These are phyloP conservation scores for Temnothorax curvispinosus DNA, from an alignment of 1,140 invertebrate species.

Conservation along the genomic window DNA sequence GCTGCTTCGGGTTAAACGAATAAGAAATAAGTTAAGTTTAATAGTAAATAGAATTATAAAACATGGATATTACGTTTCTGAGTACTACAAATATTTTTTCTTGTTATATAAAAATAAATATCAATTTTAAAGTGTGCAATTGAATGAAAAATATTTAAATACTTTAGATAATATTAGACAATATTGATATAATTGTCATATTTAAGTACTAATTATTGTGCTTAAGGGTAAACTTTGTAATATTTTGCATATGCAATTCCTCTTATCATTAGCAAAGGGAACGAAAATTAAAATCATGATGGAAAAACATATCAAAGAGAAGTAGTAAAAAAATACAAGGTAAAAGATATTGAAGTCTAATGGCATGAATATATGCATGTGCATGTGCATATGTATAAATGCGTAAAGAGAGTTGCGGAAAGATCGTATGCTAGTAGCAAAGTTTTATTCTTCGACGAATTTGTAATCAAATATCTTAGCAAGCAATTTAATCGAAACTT, in stretches of 20 bases:
- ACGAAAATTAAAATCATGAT: not conserved
- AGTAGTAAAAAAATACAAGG: not conserved
- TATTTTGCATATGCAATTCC: slow-evolving; percentile 11
- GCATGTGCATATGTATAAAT: not conserved
- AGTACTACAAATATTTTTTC: slow-evolving; percentile 5
- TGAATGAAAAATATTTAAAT: slow-evolving; percentile 2
- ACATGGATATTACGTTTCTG: not conserved
- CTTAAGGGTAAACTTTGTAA: not conserved
- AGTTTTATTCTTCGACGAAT: slow-evolving; percentile 34
- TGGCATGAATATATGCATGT: slow-evolving; percentile 17
- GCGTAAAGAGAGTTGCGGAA: not conserved
- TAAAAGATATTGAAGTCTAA: slow-evolving; percentile 1
- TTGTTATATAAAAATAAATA: not conserved
- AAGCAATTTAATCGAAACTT: slow-evolving; percentile 15
- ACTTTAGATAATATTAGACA: not conserved
- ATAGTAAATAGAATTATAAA: slow-evolving; percentile 1
- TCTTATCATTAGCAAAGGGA: slow-evolving; percentile 11
- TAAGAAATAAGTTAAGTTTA: slow-evolving; percentile 23
- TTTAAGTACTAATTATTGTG: not conserved
- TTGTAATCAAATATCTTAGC: slow-evolving; percentile 26
- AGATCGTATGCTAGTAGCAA: slow-evolving; percentile 29
- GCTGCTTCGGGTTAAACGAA: slow-evolving; percentile 37
- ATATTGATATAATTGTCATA: slow-evolving; percentile 7
- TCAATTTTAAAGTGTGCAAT: not conserved
- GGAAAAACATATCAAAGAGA: not conserved